Conservation (phyloP, 2,797 vertebrate species). For the Spheniscus humboldti region DNA sequence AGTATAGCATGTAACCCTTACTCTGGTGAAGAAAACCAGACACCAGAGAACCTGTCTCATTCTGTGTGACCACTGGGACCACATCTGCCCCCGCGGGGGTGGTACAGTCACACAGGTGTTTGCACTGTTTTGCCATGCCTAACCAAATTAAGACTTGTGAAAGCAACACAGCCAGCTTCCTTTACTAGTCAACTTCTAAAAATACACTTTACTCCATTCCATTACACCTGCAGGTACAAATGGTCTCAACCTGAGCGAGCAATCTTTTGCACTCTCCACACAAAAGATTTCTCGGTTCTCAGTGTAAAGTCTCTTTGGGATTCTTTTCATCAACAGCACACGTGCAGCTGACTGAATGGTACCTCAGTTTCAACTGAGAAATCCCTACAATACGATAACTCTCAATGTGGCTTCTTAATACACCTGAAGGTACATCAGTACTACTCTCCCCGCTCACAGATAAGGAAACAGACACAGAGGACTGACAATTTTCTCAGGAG, state of each 20-base stretch:
- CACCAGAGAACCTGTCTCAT: not conserved
- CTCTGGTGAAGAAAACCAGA: not conserved
- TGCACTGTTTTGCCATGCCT: not conserved
- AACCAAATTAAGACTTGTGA: not conserved
- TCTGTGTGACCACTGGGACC: not conserved
- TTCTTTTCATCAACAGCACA: not conserved
- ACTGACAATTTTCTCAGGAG: not conserved
- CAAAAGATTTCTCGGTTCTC: not conserved
- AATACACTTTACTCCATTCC: not conserved
- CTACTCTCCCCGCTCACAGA: not conserved
- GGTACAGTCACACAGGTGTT: not conserved
- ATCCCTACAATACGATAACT: not conserved
- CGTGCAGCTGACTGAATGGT: not conserved
- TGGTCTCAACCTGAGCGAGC: fast-evolving
- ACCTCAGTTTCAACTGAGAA: fast-evolving
- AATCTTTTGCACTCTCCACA: not conserved
- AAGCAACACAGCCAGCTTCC: not conserved
- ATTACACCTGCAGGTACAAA: not conserved
- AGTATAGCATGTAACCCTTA: not conserved
- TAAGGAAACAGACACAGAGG: not conserved
- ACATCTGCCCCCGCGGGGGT: not conserved
- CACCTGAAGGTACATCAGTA: not conserved
- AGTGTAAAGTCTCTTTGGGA: not conserved
- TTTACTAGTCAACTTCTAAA: not conserved
- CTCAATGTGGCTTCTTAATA: not conserved